phyloP scores from a whole-genome alignment of 2,113 vertebrate species.

The Protobothrops mucrosquamatus region DNA sequence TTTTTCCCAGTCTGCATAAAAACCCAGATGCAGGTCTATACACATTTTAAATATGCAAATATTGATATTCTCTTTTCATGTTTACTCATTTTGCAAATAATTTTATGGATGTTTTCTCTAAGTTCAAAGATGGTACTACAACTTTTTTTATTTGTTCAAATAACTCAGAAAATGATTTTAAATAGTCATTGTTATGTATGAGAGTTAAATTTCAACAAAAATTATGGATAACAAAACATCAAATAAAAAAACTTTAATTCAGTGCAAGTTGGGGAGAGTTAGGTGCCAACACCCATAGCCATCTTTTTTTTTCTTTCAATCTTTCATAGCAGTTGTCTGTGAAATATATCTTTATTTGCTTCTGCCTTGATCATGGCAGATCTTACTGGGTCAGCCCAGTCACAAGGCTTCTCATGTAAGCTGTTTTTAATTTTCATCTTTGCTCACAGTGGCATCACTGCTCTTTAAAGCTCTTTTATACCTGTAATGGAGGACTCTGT shows the following conservation, averaged over 20 bases:
- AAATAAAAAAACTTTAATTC: background rate
- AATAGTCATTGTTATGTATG: background rate
- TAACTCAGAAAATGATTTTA: background rate
- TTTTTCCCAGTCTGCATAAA: background rate
- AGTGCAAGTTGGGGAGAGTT: background rate
- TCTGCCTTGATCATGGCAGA: background rate
- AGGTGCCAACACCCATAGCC: background rate
- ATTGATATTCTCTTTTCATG: background rate
- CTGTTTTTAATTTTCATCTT: background rate
- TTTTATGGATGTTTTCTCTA: background rate
- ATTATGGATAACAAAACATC: background rate
- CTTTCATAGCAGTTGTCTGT: background rate
- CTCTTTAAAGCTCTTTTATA: background rate
- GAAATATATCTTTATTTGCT: background rate
- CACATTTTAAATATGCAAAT: background rate
- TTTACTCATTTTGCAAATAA: background rate
- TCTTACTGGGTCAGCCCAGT: background rate
- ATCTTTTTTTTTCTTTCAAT: background rate
- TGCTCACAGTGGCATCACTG: background rate
- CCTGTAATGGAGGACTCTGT: background rate
- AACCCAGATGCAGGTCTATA: background rate
- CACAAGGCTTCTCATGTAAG: background rate
- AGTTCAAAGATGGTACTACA: background rate
- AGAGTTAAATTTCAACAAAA: background rate
- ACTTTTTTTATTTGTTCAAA: background rate